Base-by-base conservation (phyloP, 2,797 vertebrate species). In the Kryptolebias ocellatus region DNA sequence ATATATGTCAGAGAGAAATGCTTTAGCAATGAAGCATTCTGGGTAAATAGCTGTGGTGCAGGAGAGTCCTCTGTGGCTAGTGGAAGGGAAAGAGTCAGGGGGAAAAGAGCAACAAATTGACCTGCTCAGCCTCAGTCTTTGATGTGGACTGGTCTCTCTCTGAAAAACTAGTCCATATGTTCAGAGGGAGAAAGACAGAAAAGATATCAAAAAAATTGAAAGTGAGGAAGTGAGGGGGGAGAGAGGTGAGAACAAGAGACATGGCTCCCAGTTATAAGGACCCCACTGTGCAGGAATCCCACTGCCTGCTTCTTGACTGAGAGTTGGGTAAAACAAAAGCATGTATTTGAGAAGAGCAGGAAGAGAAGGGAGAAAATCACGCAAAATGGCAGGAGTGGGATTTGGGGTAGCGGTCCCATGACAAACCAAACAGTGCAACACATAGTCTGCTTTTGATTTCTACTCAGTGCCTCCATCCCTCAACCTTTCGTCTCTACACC, bases 391-490 rank as follows among this genome's bases (percentile, higher is more conserved):
- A 89, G 89, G 83, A 89, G 78, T 89, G 93, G 94, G 94, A 95
- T 94, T 95, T 93, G 93, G 90, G 92, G 93, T 88, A 92, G 90
- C 72, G 84, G 91, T 95, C 94, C 94, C 94, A 87, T 94, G 93
- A 93, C 93, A 95, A 96, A 94, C 87, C 87, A 93, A 95, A 94
- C 91, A 92, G 91, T 91, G 87, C 92, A 94, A 95, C 92, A 94
- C 90, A 60, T 79, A 91, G 90, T 94, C 94, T 95, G 95, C 47
- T 95, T 96, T 95, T 95, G 91, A 95, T 96, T 97, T 92, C 92
- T 88, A 83, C 80, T 90, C 64, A 72, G 64, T 88, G 92, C 93
- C 83, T 89, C 88, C 82, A 79, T 86, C 81, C 78, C 66, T 84
- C 89, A 74, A 73, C 71, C 77, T 79, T 67, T 81, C 75, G 70